Percentiles rank a stretch among this genome's conserved stretches.
Conservation (phyloP, 2,888 invertebrate genomes). For the Diaphora mendica region DNA sequence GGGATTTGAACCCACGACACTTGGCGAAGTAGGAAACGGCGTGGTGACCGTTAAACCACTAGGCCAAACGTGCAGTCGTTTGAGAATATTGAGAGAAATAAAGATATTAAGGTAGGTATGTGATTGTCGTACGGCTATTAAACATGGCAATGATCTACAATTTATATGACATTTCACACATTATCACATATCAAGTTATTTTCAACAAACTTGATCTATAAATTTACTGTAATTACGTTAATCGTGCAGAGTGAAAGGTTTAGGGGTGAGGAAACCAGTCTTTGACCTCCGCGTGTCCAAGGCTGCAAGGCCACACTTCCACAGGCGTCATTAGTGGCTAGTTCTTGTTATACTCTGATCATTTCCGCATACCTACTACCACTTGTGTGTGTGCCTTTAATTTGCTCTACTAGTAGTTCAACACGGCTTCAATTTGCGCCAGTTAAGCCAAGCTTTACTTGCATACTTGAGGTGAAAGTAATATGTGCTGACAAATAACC, state of each 20-base stretch:
- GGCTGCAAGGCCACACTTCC: constrained; percentile 41
- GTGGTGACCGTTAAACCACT: no score
- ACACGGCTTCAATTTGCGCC: neutral
- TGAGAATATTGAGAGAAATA: constrained; percentile 1
- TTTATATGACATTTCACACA: constrained; percentile 5
- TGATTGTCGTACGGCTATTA: neutral
- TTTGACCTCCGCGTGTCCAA: constrained; percentile 42
- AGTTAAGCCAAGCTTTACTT: constrained; percentile 1
- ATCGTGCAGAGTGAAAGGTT: constrained; percentile 53
- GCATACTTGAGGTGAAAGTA: neutral
- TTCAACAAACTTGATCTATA: constrained; percentile 15
- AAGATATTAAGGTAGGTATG: constrained; percentile 1
- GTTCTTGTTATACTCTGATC: constrained; percentile 21
- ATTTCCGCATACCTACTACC: constrained; percentile 45
- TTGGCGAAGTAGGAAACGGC: no score
- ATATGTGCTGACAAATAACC: neutral
- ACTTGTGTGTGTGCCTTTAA: constrained; percentile 21
- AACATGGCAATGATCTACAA: constrained; percentile 3
- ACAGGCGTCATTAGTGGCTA: constrained; percentile 35
- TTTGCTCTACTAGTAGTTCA: neutral
- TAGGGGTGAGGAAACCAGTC: constrained; percentile 43
- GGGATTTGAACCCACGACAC: no score
- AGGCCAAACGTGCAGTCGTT: no score
- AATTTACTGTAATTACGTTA: constrained; percentile 11
- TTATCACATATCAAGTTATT: constrained; percentile 1